phyloP scores from a whole-genome alignment of 1,140 invertebrate species.

The Drosophila kurseongensis region DNA sequence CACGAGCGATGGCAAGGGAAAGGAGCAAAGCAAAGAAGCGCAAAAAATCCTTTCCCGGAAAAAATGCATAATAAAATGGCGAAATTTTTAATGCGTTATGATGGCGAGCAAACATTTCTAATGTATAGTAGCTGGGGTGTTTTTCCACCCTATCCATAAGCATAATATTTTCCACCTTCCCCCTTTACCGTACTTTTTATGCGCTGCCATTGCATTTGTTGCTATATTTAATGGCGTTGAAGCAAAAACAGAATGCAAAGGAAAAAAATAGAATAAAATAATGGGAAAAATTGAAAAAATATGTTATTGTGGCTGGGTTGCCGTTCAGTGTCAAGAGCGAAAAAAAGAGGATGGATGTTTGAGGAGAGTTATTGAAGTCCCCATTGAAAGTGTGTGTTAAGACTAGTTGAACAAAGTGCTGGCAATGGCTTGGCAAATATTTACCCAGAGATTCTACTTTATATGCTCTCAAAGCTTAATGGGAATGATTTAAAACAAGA shows the following conservation, averaged over 20 bases:
- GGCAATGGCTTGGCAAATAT: constrained; percentile 30
- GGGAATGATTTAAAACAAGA: background rate
- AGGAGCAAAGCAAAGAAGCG: background rate
- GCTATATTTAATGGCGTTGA: constrained; percentile 56
- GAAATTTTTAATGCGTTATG: constrained; percentile 42
- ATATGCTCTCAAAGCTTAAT: background rate
- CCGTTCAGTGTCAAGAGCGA: constrained; percentile 38
- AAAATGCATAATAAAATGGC: constrained; percentile 16
- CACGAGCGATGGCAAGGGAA: background rate
- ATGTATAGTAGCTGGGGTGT: constrained; percentile 8
- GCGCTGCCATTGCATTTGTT: constrained; percentile 23
- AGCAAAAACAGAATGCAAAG: constrained; percentile 33
- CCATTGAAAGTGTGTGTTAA: constrained; percentile 19
- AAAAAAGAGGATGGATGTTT: background rate
- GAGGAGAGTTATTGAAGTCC: background rate
- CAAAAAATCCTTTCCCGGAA: background rate
- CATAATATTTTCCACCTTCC: background rate
- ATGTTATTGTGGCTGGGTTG: constrained; percentile 29
- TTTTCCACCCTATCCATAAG: constrained; percentile 1
- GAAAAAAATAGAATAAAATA: constrained; percentile 35
- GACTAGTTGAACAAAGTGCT: constrained; percentile 17
- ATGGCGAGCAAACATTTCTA: constrained; percentile 44
- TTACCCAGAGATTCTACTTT: constrained; percentile 8
- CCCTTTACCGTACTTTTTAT: too few species aligned
- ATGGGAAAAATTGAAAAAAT: constrained; percentile 34